Conservation (phyloP, 2,113 vertebrate genomes). For the Clarias macrocephalus region DNA sequence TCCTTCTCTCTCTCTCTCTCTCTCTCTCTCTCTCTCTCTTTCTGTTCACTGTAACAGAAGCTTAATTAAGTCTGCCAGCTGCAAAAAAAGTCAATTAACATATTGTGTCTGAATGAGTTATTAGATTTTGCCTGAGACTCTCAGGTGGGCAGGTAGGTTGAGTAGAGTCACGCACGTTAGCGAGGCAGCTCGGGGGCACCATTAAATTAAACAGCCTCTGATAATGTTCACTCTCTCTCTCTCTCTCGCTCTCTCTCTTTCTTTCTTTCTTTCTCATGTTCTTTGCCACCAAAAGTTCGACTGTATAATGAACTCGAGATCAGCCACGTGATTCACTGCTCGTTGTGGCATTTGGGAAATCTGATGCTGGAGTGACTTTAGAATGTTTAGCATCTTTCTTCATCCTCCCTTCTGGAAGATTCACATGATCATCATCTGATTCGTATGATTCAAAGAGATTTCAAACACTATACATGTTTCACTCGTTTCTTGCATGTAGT, state of each 20-base stretch:
- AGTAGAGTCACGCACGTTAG: slow-evolving; percentile 49
- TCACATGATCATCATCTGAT: neutral
- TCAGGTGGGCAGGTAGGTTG: slow-evolving; percentile 54
- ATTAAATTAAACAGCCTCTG: slow-evolving; percentile 54
- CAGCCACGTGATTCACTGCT: slow-evolving; percentile 31
- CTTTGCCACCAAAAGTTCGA: slow-evolving; percentile 18
- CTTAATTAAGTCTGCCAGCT: slow-evolving; percentile 59
- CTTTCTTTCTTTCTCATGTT: neutral
- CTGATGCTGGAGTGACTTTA: neutral
- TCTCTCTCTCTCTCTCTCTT: neutral
- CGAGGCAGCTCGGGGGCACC: slow-evolving; percentile 48
- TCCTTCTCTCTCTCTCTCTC: slow-evolving; percentile 28
- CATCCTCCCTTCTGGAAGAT: neutral
- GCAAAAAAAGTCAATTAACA: slow-evolving; percentile 61
- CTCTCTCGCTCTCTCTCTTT: slow-evolving; percentile 32
- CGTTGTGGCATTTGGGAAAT: neutral
- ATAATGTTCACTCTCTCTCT: slow-evolving; percentile 35
- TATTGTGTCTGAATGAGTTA: slow-evolving; percentile 58
- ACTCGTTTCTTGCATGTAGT: neutral
- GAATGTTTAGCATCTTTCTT: neutral
- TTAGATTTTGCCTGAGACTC: slow-evolving; percentile 54
- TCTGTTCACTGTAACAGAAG: slow-evolving; percentile 52
- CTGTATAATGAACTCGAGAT: slow-evolving; percentile 42
- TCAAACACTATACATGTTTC: neutral
- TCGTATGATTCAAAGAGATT: neutral